Percentiles rank a stretch among this genome's conserved stretches.
phyloP scores from a whole-genome alignment of 2,888 invertebrate species.

The Diarsia mendica region DNA sequence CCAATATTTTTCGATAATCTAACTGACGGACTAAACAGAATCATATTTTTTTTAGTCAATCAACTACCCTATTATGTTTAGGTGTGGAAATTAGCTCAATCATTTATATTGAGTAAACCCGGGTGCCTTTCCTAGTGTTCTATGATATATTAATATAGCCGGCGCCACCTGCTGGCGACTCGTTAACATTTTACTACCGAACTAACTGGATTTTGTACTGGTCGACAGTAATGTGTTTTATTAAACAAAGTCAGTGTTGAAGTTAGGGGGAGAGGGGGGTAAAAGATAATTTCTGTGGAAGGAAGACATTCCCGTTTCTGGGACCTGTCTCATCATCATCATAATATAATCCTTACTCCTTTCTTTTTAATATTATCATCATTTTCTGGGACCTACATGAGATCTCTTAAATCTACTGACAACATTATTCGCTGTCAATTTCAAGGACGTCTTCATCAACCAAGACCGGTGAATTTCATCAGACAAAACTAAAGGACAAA shows the following conservation, averaged over 20 bases:
- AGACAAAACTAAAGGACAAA: neutral
- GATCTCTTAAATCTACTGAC: neutral
- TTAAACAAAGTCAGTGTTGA: neutral
- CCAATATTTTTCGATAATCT: no score
- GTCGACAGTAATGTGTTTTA: slow-evolving; percentile 33
- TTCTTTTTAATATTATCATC: no score
- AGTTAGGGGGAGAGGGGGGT: neutral
- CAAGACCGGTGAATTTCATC: neutral
- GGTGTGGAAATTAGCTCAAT: neutral
- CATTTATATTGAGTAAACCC: slow-evolving; percentile 18
- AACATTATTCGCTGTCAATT: neutral
- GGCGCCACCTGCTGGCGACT: slow-evolving; percentile 77
- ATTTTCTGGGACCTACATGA: no score
- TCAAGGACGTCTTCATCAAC: neutral
- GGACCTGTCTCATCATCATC: neutral
- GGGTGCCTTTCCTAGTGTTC: slow-evolving; percentile 40
- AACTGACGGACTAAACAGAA: no score
- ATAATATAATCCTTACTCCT: no score
- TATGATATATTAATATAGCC: slow-evolving; percentile 58
- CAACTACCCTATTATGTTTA: neutral
- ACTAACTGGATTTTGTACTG: slow-evolving; percentile 68
- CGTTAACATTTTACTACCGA: slow-evolving; percentile 72
- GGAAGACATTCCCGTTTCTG: neutral
- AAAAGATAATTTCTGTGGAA: neutral
- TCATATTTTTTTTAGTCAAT: no score